phyloP scores from a whole-genome alignment of 2,888 invertebrate species.

The Lydus trimaculatus region DNA sequence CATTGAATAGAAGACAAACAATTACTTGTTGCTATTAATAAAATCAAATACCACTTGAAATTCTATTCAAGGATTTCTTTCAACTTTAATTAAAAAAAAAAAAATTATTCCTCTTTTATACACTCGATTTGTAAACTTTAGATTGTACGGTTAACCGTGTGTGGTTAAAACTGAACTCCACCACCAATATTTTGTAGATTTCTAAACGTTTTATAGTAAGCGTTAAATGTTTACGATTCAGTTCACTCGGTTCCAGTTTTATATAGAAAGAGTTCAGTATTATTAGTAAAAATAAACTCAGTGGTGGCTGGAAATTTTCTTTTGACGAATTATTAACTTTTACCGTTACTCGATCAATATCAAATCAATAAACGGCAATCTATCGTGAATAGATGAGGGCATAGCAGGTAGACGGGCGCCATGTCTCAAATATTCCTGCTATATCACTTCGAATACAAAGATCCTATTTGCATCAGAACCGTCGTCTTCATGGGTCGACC shows the following conservation, averaged over 20 bases:
- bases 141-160: neutral
- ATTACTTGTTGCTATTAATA: neutral
- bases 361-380: conserved; percentile 47
- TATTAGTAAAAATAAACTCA: neutral
- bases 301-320: too few species aligned
- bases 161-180: neutral
- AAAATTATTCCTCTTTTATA: neutral
- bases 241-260: neutral
- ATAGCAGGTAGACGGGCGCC: conserved; percentile 36
- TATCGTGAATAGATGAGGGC: conserved; percentile 44
- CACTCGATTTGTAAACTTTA: neutral
- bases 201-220: neutral
- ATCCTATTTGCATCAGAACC: conserved; percentile 37
- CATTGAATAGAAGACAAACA: neutral
- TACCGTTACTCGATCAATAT: neutral
- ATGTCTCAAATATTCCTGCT: conserved; percentile 36
- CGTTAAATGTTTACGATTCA: neutral
- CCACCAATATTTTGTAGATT: neutral
- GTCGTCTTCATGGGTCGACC: neutral
- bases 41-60: neutral
- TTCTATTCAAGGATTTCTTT: neutral
- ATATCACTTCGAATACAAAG: conserved; percentile 38
- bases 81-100: neutral
- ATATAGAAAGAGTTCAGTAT: neutral
- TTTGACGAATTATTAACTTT: neutral